Evolutionary conservation across 2,888 invertebrate species (phyloP).

Genomic region (Sinelater perroti): DNA sequence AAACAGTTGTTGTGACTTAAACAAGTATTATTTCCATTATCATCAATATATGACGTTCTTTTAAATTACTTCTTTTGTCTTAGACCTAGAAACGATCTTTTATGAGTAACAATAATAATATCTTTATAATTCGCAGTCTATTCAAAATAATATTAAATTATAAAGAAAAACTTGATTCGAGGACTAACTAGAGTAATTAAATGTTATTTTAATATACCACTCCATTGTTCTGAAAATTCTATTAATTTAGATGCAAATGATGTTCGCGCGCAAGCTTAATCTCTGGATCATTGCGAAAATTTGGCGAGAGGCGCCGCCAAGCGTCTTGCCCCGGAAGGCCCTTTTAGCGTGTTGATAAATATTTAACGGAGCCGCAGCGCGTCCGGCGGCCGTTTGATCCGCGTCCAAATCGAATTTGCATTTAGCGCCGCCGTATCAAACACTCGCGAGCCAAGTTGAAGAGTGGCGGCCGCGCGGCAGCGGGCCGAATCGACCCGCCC

Average conservation of each 20-base stretch:
- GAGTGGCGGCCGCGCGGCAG: constrained; percentile 12
- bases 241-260: constrained; percentile 28
- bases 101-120: too few relatives aligned
- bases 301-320: neutral
- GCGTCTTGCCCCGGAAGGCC: neutral
- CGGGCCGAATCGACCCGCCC: constrained; percentile 27
- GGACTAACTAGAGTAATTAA: constrained; percentile 20
- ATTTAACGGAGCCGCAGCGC: neutral
- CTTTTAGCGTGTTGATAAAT: neutral
- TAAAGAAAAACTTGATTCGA: neutral
- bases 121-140: too few relatives aligned
- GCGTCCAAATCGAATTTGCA: constrained; percentile 16
- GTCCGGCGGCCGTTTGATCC: constrained; percentile 17
- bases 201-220: constrained; percentile 16
- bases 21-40: too few relatives aligned
- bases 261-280: constrained; percentile 4
- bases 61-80: too few relatives aligned
- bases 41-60: too few relatives aligned
- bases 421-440: constrained; percentile 21
- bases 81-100: too few relatives aligned
- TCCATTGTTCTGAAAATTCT: constrained; percentile 20
- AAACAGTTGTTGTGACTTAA: too few relatives aligned
- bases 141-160: too few relatives aligned
- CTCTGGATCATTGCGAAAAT: constrained; percentile 12
- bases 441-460: constrained; percentile 1